phyloP scores from a whole-genome alignment of 1,140 invertebrate species.

The Zaprionus camerounensis region DNA sequence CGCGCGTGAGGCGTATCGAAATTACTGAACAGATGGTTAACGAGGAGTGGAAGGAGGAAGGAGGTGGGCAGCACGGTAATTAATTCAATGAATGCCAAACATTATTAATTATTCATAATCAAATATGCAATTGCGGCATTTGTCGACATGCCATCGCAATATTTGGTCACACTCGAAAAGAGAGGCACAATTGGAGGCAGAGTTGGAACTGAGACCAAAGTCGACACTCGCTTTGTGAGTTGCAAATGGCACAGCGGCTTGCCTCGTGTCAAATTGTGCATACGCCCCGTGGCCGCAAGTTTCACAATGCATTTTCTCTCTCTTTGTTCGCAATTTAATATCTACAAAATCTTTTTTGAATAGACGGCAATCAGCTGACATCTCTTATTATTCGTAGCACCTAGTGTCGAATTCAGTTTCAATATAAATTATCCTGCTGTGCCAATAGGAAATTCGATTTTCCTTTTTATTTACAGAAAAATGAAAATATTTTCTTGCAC shows the following conservation, averaged over 20 bases:
- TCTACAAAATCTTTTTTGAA: slow-evolving; percentile 53
- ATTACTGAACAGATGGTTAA: slow-evolving; percentile 10
- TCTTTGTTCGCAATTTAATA: slow-evolving; percentile 47
- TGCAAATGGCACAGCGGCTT: slow-evolving; percentile 64
- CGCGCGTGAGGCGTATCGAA: slow-evolving; percentile 8
- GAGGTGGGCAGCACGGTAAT: slow-evolving; percentile 55
- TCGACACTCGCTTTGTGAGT: background rate
- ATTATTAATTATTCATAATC: slow-evolving; percentile 83
- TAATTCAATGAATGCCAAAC: slow-evolving; percentile 81
- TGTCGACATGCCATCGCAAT: slow-evolving; percentile 29
- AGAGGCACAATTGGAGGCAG: too few species aligned
- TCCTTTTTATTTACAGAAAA: slow-evolving; percentile 3
- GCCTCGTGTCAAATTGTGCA: slow-evolving; percentile 40
- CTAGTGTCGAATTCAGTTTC: slow-evolving; percentile 25
- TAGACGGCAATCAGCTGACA: slow-evolving; percentile 23
- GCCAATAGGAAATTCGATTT: slow-evolving; percentile 64
- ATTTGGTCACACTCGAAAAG: background rate
- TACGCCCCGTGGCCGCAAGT: slow-evolving; percentile 31
- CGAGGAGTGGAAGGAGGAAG: background rate
- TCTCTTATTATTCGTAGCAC: slow-evolving; percentile 19
- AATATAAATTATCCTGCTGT: slow-evolving; percentile 31
- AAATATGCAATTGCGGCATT: slow-evolving; percentile 78
- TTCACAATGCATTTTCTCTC: background rate
- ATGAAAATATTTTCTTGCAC: slow-evolving; percentile 31
- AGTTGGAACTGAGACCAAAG: background rate